A percentile compares a stretch with the other conserved stretches of the same genome.
These are phyloP conservation scores for Burhinus oedicnemus DNA, from an alignment of 2,113 vertebrate species.

Conservation along the genomic window DNA sequence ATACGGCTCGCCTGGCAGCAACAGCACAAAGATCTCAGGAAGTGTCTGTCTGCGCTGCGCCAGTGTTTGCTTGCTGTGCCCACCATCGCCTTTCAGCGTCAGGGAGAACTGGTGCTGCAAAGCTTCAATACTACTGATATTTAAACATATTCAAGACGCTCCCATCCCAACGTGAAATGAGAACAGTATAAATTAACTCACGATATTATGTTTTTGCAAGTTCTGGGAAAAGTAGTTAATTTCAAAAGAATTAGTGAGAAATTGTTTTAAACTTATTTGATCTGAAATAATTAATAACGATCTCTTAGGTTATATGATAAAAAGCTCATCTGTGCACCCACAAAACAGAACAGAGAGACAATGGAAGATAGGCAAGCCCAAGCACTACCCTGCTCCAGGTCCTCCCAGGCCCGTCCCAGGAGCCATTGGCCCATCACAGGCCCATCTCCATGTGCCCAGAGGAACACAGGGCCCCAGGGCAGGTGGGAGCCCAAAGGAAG, in stretches of 20 bases:
- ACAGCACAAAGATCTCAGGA: neutral
- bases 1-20: fast-evolving
- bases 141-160: neutral
- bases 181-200: neutral
- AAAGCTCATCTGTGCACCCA: neutral
- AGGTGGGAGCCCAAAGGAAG: neutral
- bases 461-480: neutral
- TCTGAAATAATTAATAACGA: neutral
- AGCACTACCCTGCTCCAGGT: neutral
- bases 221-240: neutral
- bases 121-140: neutral
- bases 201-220: neutral
- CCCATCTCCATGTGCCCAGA: neutral
- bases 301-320: neutral
- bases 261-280: neutral
- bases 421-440: neutral
- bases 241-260: neutral
- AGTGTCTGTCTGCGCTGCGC: fast-evolving
- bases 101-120: neutral
- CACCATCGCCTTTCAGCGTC: fast-evolving
- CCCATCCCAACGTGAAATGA: neutral
- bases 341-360: neutral
- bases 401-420: neutral
- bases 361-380: neutral
- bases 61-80: neutral